Conservation (phyloP, 2,113 vertebrate genomes). For the Electrona antarctica region DNA sequence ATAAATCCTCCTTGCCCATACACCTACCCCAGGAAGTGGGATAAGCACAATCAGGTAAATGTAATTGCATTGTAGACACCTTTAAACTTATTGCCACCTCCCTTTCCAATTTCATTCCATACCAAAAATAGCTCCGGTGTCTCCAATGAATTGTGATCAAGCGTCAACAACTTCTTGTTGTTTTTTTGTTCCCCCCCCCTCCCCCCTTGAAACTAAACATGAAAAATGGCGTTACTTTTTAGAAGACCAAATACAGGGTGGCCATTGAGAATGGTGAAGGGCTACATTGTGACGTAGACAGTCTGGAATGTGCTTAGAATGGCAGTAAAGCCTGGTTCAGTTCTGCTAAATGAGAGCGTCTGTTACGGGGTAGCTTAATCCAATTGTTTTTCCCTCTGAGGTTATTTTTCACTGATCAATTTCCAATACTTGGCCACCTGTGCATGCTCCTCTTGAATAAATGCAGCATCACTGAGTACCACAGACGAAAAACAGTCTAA, state of each 20-base stretch:
- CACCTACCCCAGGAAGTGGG: constrained; percentile 14
- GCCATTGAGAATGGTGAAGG: constrained; percentile 45
- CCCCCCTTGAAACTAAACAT: background rate
- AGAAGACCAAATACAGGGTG: constrained; percentile 54
- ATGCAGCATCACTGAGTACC: background rate
- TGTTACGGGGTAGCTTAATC: background rate
- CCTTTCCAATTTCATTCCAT: constrained; percentile 12
- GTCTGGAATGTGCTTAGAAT: background rate
- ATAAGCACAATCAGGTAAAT: constrained; percentile 53
- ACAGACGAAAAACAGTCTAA: too few species aligned
- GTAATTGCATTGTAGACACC: constrained; percentile 15
- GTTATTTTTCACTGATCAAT: background rate
- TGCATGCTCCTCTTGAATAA: constrained; percentile 37
- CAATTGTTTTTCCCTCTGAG: background rate
- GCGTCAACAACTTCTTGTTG: constrained; percentile 4
- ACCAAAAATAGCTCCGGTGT: constrained; percentile 44
- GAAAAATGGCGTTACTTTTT: background rate
- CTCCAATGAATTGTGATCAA: constrained; percentile 26
- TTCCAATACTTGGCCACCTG: constrained; percentile 37
- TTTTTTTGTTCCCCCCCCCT: too few species aligned
- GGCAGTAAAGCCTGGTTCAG: background rate
- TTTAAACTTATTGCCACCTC: background rate
- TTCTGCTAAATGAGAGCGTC: background rate
- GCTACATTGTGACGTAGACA: constrained; percentile 35
- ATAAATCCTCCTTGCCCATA: constrained; percentile 3